phyloP scores from a whole-genome alignment of 1,140 invertebrate species.

The Magallana gigas region DNA sequence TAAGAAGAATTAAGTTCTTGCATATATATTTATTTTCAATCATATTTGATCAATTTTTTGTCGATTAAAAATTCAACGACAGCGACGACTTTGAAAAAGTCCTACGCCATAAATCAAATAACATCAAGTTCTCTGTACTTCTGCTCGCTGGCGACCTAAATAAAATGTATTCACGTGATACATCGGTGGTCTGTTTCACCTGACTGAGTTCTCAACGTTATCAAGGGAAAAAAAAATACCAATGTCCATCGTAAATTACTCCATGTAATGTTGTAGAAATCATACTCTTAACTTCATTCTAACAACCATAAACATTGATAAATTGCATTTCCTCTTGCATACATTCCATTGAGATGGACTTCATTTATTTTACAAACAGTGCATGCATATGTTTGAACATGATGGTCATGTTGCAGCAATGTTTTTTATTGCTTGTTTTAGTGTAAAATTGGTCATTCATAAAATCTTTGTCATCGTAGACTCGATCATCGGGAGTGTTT shows the following conservation, averaged over 20 bases:
- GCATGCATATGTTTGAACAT: background rate
- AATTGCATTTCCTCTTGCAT: background rate
- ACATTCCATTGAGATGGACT: background rate
- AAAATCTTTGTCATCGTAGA: no score
- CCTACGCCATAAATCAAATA: slow-evolving; percentile 1
- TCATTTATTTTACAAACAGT: background rate
- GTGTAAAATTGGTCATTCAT: slow-evolving; percentile 13
- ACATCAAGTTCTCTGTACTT: slow-evolving; percentile 6
- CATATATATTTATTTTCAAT: background rate
- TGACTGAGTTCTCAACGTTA: background rate
- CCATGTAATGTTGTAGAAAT: background rate
- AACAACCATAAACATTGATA: background rate
- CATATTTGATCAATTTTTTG: background rate
- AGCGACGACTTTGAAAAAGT: background rate
- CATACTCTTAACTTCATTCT: background rate
- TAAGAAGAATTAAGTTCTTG: no score
- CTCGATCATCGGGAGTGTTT: no score
- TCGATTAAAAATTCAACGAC: background rate
- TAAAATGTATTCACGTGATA: slow-evolving; percentile 24
- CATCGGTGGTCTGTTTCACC: background rate
- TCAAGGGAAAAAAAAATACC: background rate
- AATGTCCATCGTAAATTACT: background rate
- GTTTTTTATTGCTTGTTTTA: slow-evolving; percentile 15
- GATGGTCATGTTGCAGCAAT: background rate
- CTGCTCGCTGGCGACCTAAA: background rate